These are phyloP conservation scores for Pogonognathellus flavescens DNA, from an alignment of 1,140 invertebrate genomes.

Conservation along the genomic window DNA sequence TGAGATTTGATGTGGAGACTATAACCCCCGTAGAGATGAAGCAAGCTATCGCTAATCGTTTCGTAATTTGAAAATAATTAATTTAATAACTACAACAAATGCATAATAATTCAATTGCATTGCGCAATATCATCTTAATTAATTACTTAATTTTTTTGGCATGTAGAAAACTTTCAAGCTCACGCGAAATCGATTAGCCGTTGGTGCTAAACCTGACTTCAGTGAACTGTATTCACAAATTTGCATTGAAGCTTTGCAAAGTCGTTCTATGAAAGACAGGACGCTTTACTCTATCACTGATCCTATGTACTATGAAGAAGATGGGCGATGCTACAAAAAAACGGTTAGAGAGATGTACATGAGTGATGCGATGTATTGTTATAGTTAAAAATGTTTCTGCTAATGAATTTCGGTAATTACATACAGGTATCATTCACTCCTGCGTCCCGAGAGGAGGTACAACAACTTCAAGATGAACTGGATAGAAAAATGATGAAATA, in stretches of 20 bases:
- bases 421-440: not conserved
- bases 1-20: not conserved
- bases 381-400: too few relatives aligned
- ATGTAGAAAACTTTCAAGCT: not conserved
- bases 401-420: too few relatives aligned
- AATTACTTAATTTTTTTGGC: not conserved
- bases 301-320: slow-evolving; percentile 12
- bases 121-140: not conserved
- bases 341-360: too few relatives aligned
- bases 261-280: not conserved
- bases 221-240: not conserved
- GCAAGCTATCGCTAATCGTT: not conserved
- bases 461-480: not conserved
- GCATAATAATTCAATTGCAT: not conserved
- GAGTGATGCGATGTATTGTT: too few relatives aligned
- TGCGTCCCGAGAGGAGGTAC: not conserved
- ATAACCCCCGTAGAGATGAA: not conserved
- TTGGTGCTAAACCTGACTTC: not conserved
- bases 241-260: not conserved
- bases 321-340: slow-evolving; percentile 2
- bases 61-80: not conserved
- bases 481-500: not conserved
- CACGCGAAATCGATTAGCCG: not conserved
- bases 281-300: not conserved
- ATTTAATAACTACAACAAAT: too few relatives aligned